Conservation (phyloP, 2,113 vertebrate species). For the Anseranas semipalmata region DNA sequence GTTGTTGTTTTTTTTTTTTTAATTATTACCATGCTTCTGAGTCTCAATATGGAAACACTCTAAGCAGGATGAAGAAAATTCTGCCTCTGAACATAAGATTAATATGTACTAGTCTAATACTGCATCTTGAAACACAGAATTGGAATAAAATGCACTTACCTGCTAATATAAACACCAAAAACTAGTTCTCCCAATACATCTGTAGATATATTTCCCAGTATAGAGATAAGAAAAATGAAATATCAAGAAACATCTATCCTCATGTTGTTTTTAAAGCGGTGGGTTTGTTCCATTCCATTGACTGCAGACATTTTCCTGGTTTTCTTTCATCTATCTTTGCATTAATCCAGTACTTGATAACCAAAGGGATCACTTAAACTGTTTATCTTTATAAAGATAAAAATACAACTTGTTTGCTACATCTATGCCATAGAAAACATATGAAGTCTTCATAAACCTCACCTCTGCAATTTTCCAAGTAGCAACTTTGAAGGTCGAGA, state of each 20-base stretch:
- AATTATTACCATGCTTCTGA: background rate
- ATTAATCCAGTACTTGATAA: background rate
- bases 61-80: background rate
- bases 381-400: background rate
- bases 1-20: background rate
- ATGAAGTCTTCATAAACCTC: background rate
- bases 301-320: background rate
- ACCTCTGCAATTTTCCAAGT: background rate
- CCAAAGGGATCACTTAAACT: background rate
- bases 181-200: background rate
- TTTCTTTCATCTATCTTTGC: background rate
- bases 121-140: background rate
- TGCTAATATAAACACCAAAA: background rate
- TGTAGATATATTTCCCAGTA: background rate
- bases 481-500: background rate
- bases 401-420: background rate
- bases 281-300: background rate
- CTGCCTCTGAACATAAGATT: background rate
- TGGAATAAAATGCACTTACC: background rate
- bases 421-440: background rate
- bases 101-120: background rate
- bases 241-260: background rate
- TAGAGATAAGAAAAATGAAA: background rate
- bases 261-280: background rate
- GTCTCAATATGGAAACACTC: background rate